Evolutionary conservation across 2,797 vertebrate species (phyloP), one percentile per base, ranked within the genome.

Genomic region (Sebastes steindachneri): DNA sequence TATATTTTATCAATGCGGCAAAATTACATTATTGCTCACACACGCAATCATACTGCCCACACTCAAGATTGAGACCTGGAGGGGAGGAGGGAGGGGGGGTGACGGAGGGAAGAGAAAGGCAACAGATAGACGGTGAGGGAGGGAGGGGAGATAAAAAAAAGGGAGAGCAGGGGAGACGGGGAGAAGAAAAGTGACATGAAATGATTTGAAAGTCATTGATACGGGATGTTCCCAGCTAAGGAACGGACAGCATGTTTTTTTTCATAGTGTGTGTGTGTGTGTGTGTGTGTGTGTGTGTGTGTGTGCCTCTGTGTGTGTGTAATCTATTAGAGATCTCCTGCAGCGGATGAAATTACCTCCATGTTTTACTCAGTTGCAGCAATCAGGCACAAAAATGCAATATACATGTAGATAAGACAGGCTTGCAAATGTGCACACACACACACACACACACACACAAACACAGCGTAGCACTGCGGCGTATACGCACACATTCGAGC

Each of bases 1-100:
- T 98, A 97, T 98, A 98, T 99, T 99, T 99, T 98, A 99, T 98
- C 98, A 99, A 99, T 98, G 98, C 97, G 95, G 96, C 96, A 95
- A 97, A 99, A 99, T 99, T 98, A 98, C 97, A 97, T 99, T 99
- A 99, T 96, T 97, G 97, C 96, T 97, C 95, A 96, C 97, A 96
- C 96, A 96, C 96, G 97, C 98, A 99, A 99, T 99, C 97, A 98
- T 95, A 97, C 97, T 97, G 97, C 97, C 97, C 97, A 98, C 97
- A 98, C 97, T 98, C 97, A 95, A 94, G 93, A 88, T 23, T 86
- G 92, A 93, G 90, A 93, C 85, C 87, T 81, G 83, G 75, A 74
- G 83, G 73, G 81, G 84, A 70, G 79, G 65, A 69, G 73, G 2
- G 7, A 0, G 74, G 82, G 68, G 72, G 75, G 83, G 64, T 21